Percentiles rank a stretch among this genome's conserved stretches.
phyloP scores from a whole-genome alignment of 2,113 vertebrate genomes.

The Gila orcuttii region DNA sequence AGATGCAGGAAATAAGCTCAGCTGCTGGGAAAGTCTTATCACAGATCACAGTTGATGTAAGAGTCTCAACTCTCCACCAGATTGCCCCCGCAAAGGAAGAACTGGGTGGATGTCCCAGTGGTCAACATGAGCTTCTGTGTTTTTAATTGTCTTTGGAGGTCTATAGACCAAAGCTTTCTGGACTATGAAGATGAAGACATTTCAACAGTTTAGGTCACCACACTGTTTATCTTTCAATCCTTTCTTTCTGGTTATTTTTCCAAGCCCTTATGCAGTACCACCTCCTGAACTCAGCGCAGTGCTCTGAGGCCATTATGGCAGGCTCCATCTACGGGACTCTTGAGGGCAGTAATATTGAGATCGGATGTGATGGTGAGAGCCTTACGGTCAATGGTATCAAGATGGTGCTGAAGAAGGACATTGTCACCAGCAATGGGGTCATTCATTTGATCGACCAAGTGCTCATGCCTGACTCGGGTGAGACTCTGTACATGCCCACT shows the following conservation, averaged over 20 bases:
- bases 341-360: constrained; percentile 87
- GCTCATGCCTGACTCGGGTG: constrained; percentile 92
- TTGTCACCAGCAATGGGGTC: constrained; percentile 91
- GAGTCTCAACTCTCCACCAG: constrained; percentile 28
- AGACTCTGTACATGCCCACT: constrained; percentile 51
- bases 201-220: neutral
- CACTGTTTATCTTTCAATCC: neutral
- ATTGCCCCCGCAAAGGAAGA: constrained; percentile 52
- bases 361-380: constrained; percentile 92
- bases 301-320: constrained; percentile 91
- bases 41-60: constrained; percentile 38
- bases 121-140: constrained; percentile 14
- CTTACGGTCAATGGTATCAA: constrained; percentile 92
- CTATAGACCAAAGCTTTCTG: neutral
- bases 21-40: constrained; percentile 48
- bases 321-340: constrained; percentile 85
- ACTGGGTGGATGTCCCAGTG: constrained; percentile 27
- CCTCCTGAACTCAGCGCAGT: constrained; percentile 88
- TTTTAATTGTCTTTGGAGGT: neutral
- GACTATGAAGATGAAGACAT: neutral
- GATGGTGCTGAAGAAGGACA: constrained; percentile 95
- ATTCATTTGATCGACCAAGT: constrained; percentile 92
- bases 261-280: constrained; percentile 92
- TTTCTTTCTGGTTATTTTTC: neutral
- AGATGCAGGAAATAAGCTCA: constrained; percentile 35